Evolutionary conservation across 2,113 vertebrate species (phyloP).

Genomic region (Apteryx mantelli): DNA sequence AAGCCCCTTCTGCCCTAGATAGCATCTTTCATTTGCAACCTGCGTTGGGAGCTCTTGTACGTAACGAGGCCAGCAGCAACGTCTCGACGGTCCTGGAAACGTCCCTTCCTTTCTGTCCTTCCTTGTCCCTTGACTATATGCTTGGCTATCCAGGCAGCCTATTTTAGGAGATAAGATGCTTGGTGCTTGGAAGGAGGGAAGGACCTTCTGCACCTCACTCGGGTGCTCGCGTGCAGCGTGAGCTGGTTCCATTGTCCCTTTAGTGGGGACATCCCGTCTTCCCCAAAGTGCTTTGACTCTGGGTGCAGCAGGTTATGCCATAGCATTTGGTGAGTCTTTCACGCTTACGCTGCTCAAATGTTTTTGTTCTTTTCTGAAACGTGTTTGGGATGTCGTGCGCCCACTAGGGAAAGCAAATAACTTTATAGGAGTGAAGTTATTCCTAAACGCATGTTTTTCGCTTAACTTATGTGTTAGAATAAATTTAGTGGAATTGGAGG

Average conservation of each 20-base stretch:
- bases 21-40: not conserved
- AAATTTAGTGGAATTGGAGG: not conserved
- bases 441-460: not conserved
- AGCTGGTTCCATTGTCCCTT: not conserved
- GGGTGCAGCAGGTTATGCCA: fast-evolving
- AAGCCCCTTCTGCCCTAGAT: not conserved
- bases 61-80: not conserved
- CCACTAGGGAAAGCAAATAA: not conserved
- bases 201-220: not conserved
- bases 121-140: not conserved
- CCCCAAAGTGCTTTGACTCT: not conserved
- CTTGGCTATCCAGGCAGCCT: not conserved
- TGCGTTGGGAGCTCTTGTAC: not conserved
- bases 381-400: not conserved
- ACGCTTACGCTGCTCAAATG: not conserved
- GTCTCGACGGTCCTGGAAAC: not conserved
- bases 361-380: not conserved
- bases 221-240: fast-evolving
- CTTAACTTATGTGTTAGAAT: not conserved
- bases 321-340: not conserved
- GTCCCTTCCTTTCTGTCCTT: not conserved
- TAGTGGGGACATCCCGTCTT: not conserved
- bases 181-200: fast-evolving
- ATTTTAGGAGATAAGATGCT: not conserved
- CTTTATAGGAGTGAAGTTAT: not conserved